phyloP scores from a whole-genome alignment of 1,140 invertebrate genomes.

The Lanistes nyassanus region DNA sequence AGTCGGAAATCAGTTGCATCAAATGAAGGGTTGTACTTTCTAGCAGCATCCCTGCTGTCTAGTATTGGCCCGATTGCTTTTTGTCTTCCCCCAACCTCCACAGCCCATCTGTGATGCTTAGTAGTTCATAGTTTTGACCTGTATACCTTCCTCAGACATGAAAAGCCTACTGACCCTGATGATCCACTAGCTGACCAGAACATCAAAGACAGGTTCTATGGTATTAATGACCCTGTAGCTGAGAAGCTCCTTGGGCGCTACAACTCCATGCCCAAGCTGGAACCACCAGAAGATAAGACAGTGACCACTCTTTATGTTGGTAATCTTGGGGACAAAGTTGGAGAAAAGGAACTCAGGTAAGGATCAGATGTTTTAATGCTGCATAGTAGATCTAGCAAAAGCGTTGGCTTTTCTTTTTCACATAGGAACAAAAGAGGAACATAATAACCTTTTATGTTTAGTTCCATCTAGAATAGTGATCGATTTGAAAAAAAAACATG shows the following conservation, averaged over 20 bases:
- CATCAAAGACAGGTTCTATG: slow-evolving; percentile 98
- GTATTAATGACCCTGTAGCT: slow-evolving; percentile 98
- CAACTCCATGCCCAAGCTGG: slow-evolving; percentile 90
- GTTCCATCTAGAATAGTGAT: too few relatives aligned
- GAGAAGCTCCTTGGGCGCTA: slow-evolving; percentile 95
- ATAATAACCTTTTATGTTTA: too few relatives aligned
- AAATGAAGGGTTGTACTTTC: too few relatives aligned
- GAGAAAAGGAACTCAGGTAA: slow-evolving; percentile 88
- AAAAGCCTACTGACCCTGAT: slow-evolving; percentile 99
- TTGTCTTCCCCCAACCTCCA: too few relatives aligned
- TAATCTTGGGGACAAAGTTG: slow-evolving; percentile 87
- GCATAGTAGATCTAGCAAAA: not conserved
- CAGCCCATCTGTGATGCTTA: too few relatives aligned
- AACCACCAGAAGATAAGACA: slow-evolving; percentile 93
- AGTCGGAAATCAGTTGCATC: too few relatives aligned
- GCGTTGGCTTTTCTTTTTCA: too few relatives aligned
- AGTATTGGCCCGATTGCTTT: too few relatives aligned
- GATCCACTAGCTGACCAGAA: slow-evolving; percentile 99
- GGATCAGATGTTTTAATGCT: not conserved
- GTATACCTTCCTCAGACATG: slow-evolving; percentile 78
- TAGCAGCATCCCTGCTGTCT: too few relatives aligned
- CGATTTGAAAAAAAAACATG: too few relatives aligned
- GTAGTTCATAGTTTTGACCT: too few relatives aligned
- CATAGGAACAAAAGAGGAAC: too few relatives aligned
- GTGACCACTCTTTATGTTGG: slow-evolving; percentile 97